Evolutionary conservation across 2,797 vertebrate species (phyloP).

Genomic region (Bovichtus variegatus): DNA sequence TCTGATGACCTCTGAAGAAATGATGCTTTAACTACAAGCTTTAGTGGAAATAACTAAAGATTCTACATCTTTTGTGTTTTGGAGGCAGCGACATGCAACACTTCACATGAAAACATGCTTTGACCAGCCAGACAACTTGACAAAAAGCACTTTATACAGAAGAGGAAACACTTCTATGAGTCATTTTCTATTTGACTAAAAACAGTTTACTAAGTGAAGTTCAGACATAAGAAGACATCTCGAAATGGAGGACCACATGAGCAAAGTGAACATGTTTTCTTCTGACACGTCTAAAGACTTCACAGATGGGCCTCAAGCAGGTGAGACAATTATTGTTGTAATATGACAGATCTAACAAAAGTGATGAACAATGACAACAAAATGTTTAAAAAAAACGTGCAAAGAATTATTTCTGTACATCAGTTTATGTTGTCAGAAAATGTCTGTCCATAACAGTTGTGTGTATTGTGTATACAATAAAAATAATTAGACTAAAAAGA

Average conservation of each 20-base stretch:
- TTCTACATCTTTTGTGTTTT: not conserved
- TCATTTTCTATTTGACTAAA: not conserved
- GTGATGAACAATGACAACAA: not conserved
- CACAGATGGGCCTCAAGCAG: slow-evolving; percentile 82
- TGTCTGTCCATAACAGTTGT: not conserved
- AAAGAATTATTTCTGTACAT: not conserved
- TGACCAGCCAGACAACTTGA: not conserved
- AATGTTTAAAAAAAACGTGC: not conserved
- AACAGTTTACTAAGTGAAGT: not conserved
- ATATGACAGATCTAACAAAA: not conserved
- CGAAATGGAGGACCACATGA: slow-evolving; percentile 75
- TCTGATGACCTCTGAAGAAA: slow-evolving; percentile 12
- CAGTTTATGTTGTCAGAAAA: not conserved
- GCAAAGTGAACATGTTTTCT: slow-evolving; percentile 77
- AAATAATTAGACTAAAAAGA: not conserved
- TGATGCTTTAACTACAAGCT: not conserved
- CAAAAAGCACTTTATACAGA: not conserved
- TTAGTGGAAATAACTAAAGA: not conserved
- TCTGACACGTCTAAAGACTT: slow-evolving; percentile 75
- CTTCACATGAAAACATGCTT: not conserved
- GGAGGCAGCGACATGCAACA: not conserved
- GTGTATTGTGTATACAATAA: not conserved
- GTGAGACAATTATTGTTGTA: slow-evolving; percentile 73
- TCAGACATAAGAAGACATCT: slow-evolving; percentile 3
- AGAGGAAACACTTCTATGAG: not conserved